Base-by-base conservation (phyloP, 2,113 vertebrate species). In the Micronisus gabar region DNA sequence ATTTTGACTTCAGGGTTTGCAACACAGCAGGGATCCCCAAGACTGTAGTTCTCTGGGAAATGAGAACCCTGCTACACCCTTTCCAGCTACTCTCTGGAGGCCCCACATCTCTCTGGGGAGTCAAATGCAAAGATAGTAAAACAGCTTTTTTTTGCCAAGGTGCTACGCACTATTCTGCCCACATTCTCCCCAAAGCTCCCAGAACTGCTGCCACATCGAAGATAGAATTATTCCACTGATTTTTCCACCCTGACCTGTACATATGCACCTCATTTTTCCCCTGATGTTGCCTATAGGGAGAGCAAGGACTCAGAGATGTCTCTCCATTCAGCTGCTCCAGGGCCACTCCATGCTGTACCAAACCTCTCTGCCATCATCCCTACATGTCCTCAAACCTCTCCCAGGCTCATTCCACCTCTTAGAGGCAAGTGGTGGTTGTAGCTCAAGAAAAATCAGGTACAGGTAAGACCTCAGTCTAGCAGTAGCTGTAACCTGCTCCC, bases 131-230 rank as follows among this genome's bases (percentile, higher is more conserved):
- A 56, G 11, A 53, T 9, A 6, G 8, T 18, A 34, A 94, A 65
- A n/a, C 9, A 47, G 12, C 2, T 9, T 13, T 22, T 20, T 38
- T 48, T 62, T 59, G 16, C 26, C 63, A 53, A 53, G 45, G 13
- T 66, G 12, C 45, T 52, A 5, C 0, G 0, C 4, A 2, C 13
- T 61, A 6, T 52, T 80, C 75, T 83, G 43, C 63, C 48, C 38
- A 32, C 27, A 4, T 56, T 43, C 43, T n/a, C 30, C 14, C 13
- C 62, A 23, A 16, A 72, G 18, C 9, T 53, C 40, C 50, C 38
- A 56, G 72, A 76, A 16, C 45, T 81, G 50, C 65, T 79, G 17
- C 75, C 7, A 4, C 23, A 13, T 6, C 22, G 30, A 25, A 65
- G 25, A n/a, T 23, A 70, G 34, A 86, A 68, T 53, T 58, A 27